phyloP scores from a whole-genome alignment of 2,888 invertebrate species.

The Seira sanloemensis region DNA sequence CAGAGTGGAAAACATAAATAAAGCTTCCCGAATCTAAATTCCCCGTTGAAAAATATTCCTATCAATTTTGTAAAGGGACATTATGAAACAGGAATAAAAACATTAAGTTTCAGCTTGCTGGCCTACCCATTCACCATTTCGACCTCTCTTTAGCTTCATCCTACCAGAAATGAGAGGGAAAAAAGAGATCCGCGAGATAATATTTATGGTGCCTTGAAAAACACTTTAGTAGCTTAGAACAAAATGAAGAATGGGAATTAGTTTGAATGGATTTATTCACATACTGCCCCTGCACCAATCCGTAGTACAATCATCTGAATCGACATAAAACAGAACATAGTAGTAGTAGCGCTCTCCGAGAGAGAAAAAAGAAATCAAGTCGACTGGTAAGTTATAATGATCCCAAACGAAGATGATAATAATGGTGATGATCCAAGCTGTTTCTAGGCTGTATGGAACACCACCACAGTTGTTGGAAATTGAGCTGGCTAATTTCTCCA shows the following conservation, averaged over 20 bases:
- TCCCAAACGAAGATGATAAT: not conserved
- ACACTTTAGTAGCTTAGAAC: not conserved
- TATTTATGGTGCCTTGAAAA: slow-evolving; percentile 33
- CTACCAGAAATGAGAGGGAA: not conserved
- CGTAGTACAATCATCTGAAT: no score
- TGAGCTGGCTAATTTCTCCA: not conserved
- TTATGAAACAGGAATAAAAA: slow-evolving; percentile 22
- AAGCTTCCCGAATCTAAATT: slow-evolving; percentile 34
- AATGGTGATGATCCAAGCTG: slow-evolving; percentile 16
- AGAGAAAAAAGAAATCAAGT: not conserved
- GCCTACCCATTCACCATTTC: slow-evolving; percentile 19
- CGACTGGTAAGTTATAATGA: slow-evolving; percentile 16
- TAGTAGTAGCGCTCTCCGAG: no score
- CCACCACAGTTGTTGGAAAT: not conserved
- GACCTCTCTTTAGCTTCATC: slow-evolving; percentile 21
- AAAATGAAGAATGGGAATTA: slow-evolving; percentile 50
- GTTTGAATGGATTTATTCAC: slow-evolving; percentile 31
- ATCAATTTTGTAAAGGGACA: not conserved
- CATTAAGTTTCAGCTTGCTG: slow-evolving; percentile 46
- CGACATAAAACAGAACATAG: slow-evolving; percentile 13
- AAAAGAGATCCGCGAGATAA: slow-evolving; percentile 30
- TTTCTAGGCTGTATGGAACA: slow-evolving; percentile 8
- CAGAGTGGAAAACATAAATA: not conserved
- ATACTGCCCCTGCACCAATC: not conserved
- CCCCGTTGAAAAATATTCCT: slow-evolving; percentile 1